These are phyloP conservation scores for Globia sparganii DNA, from an alignment of 2,888 invertebrate genomes.

Conservation along the genomic window DNA sequence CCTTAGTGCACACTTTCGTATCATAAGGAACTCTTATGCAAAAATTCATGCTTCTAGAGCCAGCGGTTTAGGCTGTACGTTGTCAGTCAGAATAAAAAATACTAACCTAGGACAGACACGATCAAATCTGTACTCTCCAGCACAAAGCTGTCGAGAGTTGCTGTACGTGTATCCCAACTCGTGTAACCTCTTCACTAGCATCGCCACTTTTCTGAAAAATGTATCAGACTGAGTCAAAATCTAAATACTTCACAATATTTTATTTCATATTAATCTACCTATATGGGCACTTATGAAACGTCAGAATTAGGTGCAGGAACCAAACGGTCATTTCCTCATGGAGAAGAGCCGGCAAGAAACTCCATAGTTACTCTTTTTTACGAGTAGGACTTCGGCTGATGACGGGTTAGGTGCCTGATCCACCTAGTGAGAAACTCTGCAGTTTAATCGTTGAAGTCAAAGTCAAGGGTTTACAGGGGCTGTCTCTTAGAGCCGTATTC, in stretches of 20 bases:
- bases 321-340: neutral
- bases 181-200: constrained; percentile 85
- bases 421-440: neutral
- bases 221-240: neutral
- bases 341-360: neutral
- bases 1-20: neutral
- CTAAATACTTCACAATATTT: no score
- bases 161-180: constrained; percentile 86
- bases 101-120: constrained; percentile 90
- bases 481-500: neutral
- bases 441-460: neutral
- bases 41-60: neutral
- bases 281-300: neutral
- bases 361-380: neutral
- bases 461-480: neutral
- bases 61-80: neutral
- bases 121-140: constrained; percentile 90
- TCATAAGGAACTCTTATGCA: neutral
- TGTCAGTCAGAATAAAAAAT: neutral
- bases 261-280: neutral
- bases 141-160: constrained; percentile 83
- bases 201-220: constrained; percentile 83
- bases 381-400: neutral
- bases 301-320: neutral
- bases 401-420: neutral